Evolutionary conservation across 2,113 vertebrate species (phyloP), one percentile per base, ranked within the genome.

Genomic region (Erythrocercus mccallii): DNA sequence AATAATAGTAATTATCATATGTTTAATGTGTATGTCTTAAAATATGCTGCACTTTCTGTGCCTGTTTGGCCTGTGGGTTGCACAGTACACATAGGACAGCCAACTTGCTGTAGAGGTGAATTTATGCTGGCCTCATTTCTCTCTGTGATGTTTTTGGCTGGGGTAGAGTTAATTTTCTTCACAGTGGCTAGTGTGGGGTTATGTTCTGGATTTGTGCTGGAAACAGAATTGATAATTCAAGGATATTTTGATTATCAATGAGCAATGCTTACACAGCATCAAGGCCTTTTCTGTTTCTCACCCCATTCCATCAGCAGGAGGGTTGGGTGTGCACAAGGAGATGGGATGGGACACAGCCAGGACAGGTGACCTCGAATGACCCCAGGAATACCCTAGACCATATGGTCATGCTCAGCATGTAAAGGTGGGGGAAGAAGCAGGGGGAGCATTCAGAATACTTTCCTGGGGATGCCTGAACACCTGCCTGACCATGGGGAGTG

Each of bases 251-350:
- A 12, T 31, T 40, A 40, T 40, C 25, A 40, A 60, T n/a, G 38
- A 68, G 9, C 14, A 54, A 10, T 15, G 14, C 47, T 69, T 40
- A 40, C 16, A 30, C 10, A 76, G 30, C n/a, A 40, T 27, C 61
- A 47, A 82, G 30, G 30, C 21, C 21, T 54, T 61, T 54, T 68
- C 28, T 68, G 53, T 23, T 21, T 60, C 21, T 68, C 53, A n/a
- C 3, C 17, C 28, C 30, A 28, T 4, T 9, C 20, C 69, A 60
- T 25, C 54, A 74, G 47, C 8, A 58, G 10, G 20, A 38, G 37
- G 53, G 31, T 11, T 50, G 51, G 27, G 13, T 0, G 0, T 47
- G 45, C 30, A 61, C 47, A 40, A 9, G 47, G 25, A 53, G 37
- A 5, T 51, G 53, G 38, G 38, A 66, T 30, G 38, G 69, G 53